Base-by-base conservation (phyloP, 1,140 invertebrate species). In the Pteromalus puparum region DNA sequence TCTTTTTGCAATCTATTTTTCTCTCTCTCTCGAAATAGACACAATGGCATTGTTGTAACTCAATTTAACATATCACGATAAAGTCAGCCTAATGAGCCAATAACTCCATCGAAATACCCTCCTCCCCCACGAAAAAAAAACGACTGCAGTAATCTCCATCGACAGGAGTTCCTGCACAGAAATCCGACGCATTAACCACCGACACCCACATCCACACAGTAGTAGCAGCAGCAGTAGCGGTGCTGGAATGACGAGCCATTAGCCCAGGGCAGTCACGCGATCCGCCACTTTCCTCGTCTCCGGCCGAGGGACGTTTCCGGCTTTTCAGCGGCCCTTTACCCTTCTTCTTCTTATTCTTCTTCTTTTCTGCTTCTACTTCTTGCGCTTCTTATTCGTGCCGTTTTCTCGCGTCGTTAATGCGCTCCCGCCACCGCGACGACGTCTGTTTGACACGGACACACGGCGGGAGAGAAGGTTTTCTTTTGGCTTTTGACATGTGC, bases 191-290 rank as follows among this genome's bases (percentile, higher is more conserved):
- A 61, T 61, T 61, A 61, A 61, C 21, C 53, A 61, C 6, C 53
- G 7, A 48, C 46, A 48, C 46, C 12, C 46, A 53, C 48, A 53
- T 15, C 15, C 53, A n/a, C 12, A 61, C 6, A 61, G 53, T 6
- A 42, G 38, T 9, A 10, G 38, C 9, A 10, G 9, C 6, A 61
- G 53, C 7, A 42, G 38, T 9, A 10, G 38, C 9, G 1, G 9
- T 4, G 5, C 53, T 21, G 21, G 2, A 61, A 6, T 61, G 53
- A 61, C 53, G 67, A 70, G 67, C 67, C 67, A 30, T 70, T 26
- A 70, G 67, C 67, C 24, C 26, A 30, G 67, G 67, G 67, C 13
- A 86, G 84, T 82, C 86, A 86, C 82, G 80, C 83, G 87, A 87
- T 84, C 81, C 84, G 84, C 74, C 82, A 82, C 68, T 85, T 68